Conservation (phyloP, 1,140 invertebrate species). For the Ceratosolen solmsi region DNA sequence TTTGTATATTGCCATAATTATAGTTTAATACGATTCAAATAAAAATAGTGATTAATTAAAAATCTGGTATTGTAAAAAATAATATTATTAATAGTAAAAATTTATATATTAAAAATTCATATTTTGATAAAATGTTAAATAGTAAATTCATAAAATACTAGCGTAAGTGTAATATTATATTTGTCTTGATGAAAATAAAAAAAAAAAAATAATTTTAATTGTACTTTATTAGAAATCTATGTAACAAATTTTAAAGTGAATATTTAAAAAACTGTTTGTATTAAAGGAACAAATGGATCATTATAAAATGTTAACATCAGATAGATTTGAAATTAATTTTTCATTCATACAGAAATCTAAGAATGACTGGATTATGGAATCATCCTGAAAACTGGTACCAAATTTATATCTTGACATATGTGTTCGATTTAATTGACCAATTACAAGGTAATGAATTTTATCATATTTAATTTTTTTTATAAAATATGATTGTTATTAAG, state of each 20-base stretch:
- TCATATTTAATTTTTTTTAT: too few species aligned
- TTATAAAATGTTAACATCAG: not conserved
- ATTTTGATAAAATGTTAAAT: too few species aligned
- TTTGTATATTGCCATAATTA: too few species aligned
- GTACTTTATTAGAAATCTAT: not conserved
- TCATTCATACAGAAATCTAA: not conserved
- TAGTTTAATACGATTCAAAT: too few species aligned
- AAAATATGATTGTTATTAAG: not conserved
- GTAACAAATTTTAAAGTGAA: not conserved
- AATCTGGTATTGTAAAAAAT: too few species aligned
- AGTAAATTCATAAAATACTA: too few species aligned
- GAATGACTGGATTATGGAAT: conserved; percentile 25
- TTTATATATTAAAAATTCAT: too few species aligned
- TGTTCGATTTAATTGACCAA: conserved; percentile 11
- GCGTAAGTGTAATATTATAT: too few species aligned
- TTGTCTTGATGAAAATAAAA: too few species aligned
- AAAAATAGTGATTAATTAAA: too few species aligned
- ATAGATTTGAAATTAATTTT: not conserved
- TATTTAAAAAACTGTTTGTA: not conserved
- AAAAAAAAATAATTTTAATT: not conserved
- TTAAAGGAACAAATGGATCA: not conserved
- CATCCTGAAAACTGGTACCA: not conserved
- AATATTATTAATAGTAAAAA: too few species aligned
- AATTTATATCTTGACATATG: not conserved
- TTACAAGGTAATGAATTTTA: conserved; percentile 30